Base-by-base conservation (phyloP, 2,797 vertebrate genomes). In the Enteromius fasciolatus region DNA sequence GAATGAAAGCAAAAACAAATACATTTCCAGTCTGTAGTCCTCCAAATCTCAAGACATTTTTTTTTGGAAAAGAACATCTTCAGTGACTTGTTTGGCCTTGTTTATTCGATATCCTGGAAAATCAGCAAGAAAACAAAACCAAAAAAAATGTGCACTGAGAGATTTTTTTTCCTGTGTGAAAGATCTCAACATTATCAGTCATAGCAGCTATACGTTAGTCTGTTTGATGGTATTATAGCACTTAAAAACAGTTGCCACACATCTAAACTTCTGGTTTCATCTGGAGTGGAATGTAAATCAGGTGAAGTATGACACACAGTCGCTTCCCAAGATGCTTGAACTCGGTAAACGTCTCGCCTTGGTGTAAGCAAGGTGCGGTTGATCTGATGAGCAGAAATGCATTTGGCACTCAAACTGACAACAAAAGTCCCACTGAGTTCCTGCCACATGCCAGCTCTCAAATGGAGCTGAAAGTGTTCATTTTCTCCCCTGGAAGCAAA, bases 401-500 rank as follows among this genome's bases (percentile, higher is more conserved):
- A 70, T 77, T 74, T 87, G 83, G 80, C 83, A 72, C 78, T 78
- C 59, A 63, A 82, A 69, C 76, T 44, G 83, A 83, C 78, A 67
- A 66, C 76, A 4, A 72, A 79, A 80, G 52, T 82, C 85, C 83
- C 25, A 59, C 76, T 69, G 85, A 80, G 81, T 50, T 84, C 36
- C 74, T 31, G 61, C 69, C 70, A 81, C 72, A 64, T 67, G 77
- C 80, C 66, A 61, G 63, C 84, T 82, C 68, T 87, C 69, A 66
- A 84, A 81, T 36, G 41, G 48, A 82, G 70, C 69, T 81, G 52
- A 36, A 81, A 81, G 81, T 31, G 41, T 79, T 86, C 69, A 66
- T 86, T 85, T 86, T 83, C 81, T 82, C 68, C 75, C 75, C 75
- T 66, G 80, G 70, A 85, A 77, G 81, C 50, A 31, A 87, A 75